phyloP scores from a whole-genome alignment of 2,888 invertebrate species.

The Leucophenga maculata region DNA sequence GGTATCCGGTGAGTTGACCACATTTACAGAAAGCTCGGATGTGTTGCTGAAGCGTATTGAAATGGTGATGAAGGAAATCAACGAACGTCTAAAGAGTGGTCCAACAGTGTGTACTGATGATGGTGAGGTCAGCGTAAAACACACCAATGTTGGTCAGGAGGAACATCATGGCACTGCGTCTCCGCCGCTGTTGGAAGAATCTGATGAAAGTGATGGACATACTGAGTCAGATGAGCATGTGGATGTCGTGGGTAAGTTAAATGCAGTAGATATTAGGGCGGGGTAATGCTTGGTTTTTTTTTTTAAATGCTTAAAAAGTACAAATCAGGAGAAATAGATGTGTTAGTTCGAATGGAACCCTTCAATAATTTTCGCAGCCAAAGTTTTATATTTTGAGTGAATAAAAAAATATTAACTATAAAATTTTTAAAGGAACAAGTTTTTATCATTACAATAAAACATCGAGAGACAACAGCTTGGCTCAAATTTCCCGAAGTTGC shows the following conservation, averaged over 20 bases:
- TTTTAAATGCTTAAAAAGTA: too few relatives aligned
- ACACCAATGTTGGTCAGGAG: background rate
- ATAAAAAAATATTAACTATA: too few relatives aligned
- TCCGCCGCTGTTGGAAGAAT: background rate
- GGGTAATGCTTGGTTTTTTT: too few relatives aligned
- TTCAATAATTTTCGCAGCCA: too few relatives aligned
- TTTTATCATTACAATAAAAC: too few relatives aligned
- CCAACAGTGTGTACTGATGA: background rate
- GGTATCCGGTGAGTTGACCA: constrained; percentile 60
- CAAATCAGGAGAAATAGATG: too few relatives aligned
- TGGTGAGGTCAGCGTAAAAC: background rate
- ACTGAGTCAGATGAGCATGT: constrained; percentile 14
- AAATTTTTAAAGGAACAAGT: too few relatives aligned
- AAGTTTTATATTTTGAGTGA: too few relatives aligned
- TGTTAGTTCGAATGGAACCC: too few relatives aligned
- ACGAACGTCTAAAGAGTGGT: constrained; percentile 45
- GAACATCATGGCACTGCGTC: background rate
- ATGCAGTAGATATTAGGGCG: background rate
- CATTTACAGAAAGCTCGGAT: constrained; percentile 67
- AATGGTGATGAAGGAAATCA: constrained; percentile 53
- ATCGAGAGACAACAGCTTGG: too few relatives aligned
- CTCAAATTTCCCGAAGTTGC: too few relatives aligned
- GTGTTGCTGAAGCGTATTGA: constrained; percentile 66
- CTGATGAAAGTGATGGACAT: constrained; percentile 8
- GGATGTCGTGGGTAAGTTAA: constrained; percentile 34